Evolutionary conservation across 2,113 vertebrate species (phyloP), one percentile per base, ranked within the genome.

Genomic region (Ochotona princeps): DNA sequence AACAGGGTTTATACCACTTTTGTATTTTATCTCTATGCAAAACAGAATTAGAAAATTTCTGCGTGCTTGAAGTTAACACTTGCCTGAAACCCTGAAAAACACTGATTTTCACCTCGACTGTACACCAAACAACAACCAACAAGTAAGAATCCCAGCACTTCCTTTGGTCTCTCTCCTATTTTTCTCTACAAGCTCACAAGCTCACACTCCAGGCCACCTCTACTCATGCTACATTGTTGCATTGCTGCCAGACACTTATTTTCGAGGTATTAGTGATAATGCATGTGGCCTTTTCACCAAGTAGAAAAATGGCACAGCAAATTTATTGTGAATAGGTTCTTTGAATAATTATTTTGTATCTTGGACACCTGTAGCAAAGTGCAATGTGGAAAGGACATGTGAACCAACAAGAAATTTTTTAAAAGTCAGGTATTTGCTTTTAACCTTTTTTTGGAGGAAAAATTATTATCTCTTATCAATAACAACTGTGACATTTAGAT

Each of bases 361-460:
- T 86, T 92, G 72, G 44, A 90, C 88, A 91, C 63, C 12, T 93
- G 25, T 72, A 79, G 61, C 87, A 95, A 65, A 74, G 10, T 87
- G 3, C 44, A 84, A 44, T 49, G 10, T 87, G 35, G 74, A 94
- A 91, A 73, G 4, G n/a, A 26, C 91, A n/a, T 87, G 80, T 60
- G 66, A 78, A 65, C 21, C 30, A 94, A 76, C 9, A 93, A 63
- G 13, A 51, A 92, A 38, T 7, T 57, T 57, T 57, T 15, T 8
- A 51, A 49, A 80, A 14, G 38, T 20, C 12, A 21, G 30, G 28
- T 90, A 80, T 75, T 66, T 88, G 20, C 2, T 61, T 92, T 91
- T 76, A 76, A 80, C 13, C 4, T 54, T 87, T 92, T 44, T 87
- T 83, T 70, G 20, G 44, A 80, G 21, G 23, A 76, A 76, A 94